Base-by-base conservation (phyloP, 2,888 invertebrate species). In the Stramonita haemastoma region DNA sequence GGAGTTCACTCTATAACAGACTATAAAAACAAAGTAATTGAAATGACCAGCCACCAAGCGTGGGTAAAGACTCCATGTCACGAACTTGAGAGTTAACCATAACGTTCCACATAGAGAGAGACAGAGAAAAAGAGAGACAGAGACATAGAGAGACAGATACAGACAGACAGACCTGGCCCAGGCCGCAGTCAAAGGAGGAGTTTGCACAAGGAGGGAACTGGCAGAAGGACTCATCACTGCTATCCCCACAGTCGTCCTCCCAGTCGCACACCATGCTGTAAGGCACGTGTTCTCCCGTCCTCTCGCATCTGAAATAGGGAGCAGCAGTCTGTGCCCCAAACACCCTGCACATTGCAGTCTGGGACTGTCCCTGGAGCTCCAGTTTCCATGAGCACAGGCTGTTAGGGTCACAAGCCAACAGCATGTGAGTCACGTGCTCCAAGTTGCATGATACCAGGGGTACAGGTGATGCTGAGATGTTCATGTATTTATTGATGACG, bases 251-350 rank as follows among this genome's bases (percentile, higher is more conserved):
- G 77, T 77, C 77, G 0, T 15, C 17, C 13, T 19, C 2, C 77
- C 77, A 77, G 32, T 77, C 77, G 32, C 77, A 77, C 77, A 77
- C 77, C 32, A 77, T 13, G 19, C 77, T 77, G 77, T 77, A 77
- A 11, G 77, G 77, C 26, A 77, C 77, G 77, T 77, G 15, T 15
- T 77, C 32, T 2, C 26, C 32, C 17, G 32, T 34, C 29, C 1
- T 15, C 32, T 15, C 19, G 15, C 77, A 77, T 34, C 15, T 77
- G 32, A 77, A 77, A 32, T 77, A 77, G 32, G 77, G 77, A 77
- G 26, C 77, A 77, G 26, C 77, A 13, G 1, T 15, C 17, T 32
- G 77, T 29, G 34, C 15, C 32, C 11, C 77, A 17, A 32, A 32
- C 11, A 26, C 77, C 32, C 1, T 32, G 77, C 77, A 77, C 77